Conservation (phyloP, 2,888 invertebrate species). For the Parochlus steinenii region DNA sequence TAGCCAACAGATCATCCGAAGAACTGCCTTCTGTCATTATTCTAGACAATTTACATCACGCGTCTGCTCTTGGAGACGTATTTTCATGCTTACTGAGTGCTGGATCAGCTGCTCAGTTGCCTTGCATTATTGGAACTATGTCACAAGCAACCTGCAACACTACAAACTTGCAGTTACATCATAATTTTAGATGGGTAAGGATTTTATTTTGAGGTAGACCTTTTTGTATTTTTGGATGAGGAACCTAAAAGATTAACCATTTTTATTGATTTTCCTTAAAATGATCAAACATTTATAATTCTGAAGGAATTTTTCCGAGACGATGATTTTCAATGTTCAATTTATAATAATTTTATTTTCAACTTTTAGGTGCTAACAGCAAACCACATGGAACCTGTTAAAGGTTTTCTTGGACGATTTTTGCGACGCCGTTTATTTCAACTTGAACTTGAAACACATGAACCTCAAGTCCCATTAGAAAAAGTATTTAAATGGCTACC, state of each 20-base stretch:
- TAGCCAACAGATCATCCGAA: slow-evolving; percentile 49
- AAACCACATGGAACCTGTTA: slow-evolving; percentile 96
- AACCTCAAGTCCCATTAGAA: slow-evolving; percentile 61
- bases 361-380: slow-evolving; percentile 54
- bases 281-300: too few species aligned
- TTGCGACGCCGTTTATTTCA: slow-evolving; percentile 41
- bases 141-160: slow-evolving; percentile 86
- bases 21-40: slow-evolving; percentile 87
- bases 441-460: slow-evolving; percentile 62
- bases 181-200: slow-evolving; percentile 77
- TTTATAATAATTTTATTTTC: slow-evolving; percentile 36
- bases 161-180: slow-evolving; percentile 86
- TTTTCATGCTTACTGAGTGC: slow-evolving; percentile 78
- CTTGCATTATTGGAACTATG: slow-evolving; percentile 92
- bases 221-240: too few species aligned
- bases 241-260: too few species aligned
- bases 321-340: background rate
- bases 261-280: too few species aligned
- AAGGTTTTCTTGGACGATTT: slow-evolving; percentile 81
- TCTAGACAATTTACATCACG: slow-evolving; percentile 88
- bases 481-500: slow-evolving; percentile 90
- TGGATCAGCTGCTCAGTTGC: slow-evolving; percentile 59
- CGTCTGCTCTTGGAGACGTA: slow-evolving; percentile 79
- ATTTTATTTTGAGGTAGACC: too few species aligned
- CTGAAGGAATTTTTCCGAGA: too few species aligned